phyloP scores from a whole-genome alignment of 2,113 vertebrate species.

The Neodontobutis hainanensis region DNA sequence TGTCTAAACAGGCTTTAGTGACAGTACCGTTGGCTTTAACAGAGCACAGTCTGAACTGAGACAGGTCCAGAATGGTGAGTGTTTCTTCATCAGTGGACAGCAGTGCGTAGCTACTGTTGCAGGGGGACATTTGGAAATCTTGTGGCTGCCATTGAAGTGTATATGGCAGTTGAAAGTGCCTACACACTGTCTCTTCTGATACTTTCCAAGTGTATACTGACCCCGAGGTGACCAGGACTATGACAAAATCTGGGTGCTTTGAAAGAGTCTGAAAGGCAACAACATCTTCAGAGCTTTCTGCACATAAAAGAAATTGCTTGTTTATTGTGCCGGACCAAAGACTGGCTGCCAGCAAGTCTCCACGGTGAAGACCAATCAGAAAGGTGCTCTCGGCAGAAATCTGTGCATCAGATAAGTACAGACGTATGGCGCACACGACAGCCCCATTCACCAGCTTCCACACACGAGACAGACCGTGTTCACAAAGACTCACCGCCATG shows the following conservation, averaged over 20 bases:
- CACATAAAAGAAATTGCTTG: constrained; percentile 72
- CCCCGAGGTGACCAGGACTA: constrained; percentile 73
- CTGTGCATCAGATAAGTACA: constrained; percentile 63
- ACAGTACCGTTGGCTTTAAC: constrained; percentile 64
- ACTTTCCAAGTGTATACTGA: constrained; percentile 81
- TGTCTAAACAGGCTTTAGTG: constrained; percentile 62
- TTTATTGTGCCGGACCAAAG: constrained; percentile 80
- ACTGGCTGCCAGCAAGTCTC: constrained; percentile 77
- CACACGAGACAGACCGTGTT: constrained; percentile 68
- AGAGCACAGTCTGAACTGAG: constrained; percentile 65
- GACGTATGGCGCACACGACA: constrained; percentile 73
- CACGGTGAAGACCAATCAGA: constrained; percentile 68
- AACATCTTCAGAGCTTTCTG: constrained; percentile 54
- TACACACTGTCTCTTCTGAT: constrained; percentile 75
- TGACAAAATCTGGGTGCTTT: constrained; percentile 75
- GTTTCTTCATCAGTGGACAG: constrained; percentile 56
- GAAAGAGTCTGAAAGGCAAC: constrained; percentile 74
- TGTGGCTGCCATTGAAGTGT: constrained; percentile 52
- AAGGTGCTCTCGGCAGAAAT: constrained; percentile 81
- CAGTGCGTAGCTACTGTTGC: constrained; percentile 71
- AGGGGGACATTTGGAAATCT: constrained; percentile 69
- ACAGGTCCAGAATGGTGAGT: constrained; percentile 73
- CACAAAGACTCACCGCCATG: constrained; percentile 75
- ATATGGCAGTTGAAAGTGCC: constrained; percentile 73
- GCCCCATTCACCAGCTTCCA: constrained; percentile 76